phyloP scores from a whole-genome alignment of 2,113 vertebrate genomes.

The Perognathus longimembris region DNA sequence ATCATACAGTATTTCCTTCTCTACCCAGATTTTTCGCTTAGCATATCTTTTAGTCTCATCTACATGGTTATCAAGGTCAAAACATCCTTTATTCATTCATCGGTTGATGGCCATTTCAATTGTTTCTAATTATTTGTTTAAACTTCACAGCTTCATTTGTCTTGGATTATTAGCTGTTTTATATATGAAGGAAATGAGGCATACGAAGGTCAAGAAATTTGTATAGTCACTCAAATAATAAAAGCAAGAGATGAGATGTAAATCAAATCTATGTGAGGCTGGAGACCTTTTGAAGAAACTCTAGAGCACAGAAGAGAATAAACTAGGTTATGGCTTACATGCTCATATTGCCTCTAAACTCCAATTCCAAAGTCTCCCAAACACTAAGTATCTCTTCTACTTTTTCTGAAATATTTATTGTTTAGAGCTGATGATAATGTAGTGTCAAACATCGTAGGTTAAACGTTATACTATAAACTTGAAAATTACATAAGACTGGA shows the following conservation, averaged over 20 bases:
- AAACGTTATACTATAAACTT: neutral
- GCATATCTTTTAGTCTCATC: neutral
- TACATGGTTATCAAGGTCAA: neutral
- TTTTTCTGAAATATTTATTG: constrained; percentile 31
- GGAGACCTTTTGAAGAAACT: neutral
- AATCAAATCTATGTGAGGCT: neutral
- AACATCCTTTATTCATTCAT: neutral
- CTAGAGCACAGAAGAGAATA: neutral
- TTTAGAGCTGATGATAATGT: neutral
- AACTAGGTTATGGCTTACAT: neutral
- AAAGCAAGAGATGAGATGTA: neutral
- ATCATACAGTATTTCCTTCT: neutral
- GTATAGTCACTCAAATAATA: neutral
- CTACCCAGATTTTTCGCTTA: neutral
- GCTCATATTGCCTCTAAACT: neutral
- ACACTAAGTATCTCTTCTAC: neutral
- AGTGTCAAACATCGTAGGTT: neutral
- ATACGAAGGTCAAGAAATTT: neutral
- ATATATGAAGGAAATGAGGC: neutral
- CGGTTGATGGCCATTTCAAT: neutral
- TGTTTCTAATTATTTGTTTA: neutral
- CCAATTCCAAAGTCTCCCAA: neutral
- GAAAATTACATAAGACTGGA: neutral
- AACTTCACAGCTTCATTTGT: neutral
- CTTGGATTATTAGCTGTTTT: neutral